Percentiles rank a stretch among this genome's conserved stretches.
phyloP scores from a whole-genome alignment of 1,140 invertebrate genomes.

The Apis dorsata region DNA sequence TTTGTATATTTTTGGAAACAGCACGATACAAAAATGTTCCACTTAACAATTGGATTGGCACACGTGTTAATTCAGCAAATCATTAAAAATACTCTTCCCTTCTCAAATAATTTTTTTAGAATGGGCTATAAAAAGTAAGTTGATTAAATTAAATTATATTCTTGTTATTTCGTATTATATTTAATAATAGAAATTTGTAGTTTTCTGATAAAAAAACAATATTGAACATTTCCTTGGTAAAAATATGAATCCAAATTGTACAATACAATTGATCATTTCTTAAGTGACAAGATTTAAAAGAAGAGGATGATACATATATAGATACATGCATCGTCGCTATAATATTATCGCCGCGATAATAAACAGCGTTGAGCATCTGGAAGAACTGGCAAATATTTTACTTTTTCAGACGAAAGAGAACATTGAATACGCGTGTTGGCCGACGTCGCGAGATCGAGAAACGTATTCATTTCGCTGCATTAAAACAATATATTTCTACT shows the following conservation, averaged over 20 bases:
- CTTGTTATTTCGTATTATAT: not conserved
- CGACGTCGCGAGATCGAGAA: conserved; percentile 24
- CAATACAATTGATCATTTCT: not conserved
- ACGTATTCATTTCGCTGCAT: not conserved
- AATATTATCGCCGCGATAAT: conserved; percentile 13
- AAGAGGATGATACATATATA: not conserved
- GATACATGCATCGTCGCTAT: conserved; percentile 9
- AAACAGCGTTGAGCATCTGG: conserved; percentile 42
- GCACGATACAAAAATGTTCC: not conserved
- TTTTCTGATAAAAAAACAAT: not conserved
- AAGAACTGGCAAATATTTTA: conserved; percentile 61
- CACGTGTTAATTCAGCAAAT: not conserved
- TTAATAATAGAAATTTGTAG: too few species aligned
- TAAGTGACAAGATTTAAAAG: not conserved
- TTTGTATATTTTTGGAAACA: not conserved
- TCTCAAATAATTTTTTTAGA: not conserved
- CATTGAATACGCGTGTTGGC: conserved; percentile 21
- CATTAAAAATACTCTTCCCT: not conserved
- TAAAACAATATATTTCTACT: conserved; percentile 15
- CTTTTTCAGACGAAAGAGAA: conserved; percentile 38
- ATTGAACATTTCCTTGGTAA: not conserved
- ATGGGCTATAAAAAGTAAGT: not conserved
- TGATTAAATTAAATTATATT: not conserved
- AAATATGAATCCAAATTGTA: too few species aligned
- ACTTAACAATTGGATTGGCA: not conserved